phyloP scores from a whole-genome alignment of 2,888 invertebrate genomes.

The Volucella inflata region DNA sequence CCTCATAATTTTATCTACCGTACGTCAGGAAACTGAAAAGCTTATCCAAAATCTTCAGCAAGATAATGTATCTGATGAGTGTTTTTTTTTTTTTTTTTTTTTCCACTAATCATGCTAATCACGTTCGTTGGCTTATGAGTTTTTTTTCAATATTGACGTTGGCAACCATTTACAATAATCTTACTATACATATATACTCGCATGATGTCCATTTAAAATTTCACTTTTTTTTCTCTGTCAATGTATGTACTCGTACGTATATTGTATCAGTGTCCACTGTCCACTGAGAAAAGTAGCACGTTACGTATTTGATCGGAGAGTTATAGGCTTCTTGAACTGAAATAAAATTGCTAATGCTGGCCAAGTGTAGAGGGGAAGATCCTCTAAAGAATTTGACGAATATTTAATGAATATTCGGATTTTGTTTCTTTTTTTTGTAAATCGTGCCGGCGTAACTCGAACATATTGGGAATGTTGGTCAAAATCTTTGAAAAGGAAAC shows the following conservation, averaged over 20 bases:
- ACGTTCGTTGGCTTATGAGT: conserved; percentile 5
- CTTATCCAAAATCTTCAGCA: too few species aligned
- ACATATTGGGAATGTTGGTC: conserved; percentile 3
- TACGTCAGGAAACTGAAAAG: not conserved
- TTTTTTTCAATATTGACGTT: not conserved
- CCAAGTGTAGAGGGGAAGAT: conserved; percentile 26
- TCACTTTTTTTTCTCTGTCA: not conserved
- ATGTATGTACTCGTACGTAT: not conserved
- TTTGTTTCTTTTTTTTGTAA: conserved; percentile 15
- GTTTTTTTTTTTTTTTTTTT: too few species aligned
- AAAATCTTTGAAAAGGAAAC: conserved; percentile 7
- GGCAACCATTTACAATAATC: not conserved
- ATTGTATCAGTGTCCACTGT: not conserved
- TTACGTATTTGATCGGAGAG: not conserved
- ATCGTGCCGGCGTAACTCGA: not conserved
- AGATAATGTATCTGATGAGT: too few species aligned
- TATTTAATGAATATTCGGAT: conserved; percentile 7
- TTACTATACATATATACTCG: not conserved
- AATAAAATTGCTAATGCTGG: conserved; percentile 21
- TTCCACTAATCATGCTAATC: not conserved
- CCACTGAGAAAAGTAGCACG: not conserved
- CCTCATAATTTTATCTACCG: not conserved
- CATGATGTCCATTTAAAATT: not conserved
- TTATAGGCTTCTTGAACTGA: not conserved
- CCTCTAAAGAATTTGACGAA: conserved; percentile 40